Conservation (phyloP, 2,797 vertebrate species). For the Brachyalestes nurse region DNA sequence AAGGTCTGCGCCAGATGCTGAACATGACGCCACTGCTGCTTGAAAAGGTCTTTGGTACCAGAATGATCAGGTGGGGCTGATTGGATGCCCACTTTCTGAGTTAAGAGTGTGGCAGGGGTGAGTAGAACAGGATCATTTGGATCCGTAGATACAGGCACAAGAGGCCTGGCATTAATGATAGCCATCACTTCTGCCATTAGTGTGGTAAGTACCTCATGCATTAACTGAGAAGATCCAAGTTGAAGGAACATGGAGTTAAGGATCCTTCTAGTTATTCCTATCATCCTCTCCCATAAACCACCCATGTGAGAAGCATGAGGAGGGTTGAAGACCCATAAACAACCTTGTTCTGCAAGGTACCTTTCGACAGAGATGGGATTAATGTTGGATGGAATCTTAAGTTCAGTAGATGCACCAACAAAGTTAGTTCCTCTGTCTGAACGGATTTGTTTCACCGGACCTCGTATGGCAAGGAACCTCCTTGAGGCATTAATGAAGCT, state of each 20-base stretch:
- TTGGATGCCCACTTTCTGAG: too few species aligned
- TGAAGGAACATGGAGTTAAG: not conserved
- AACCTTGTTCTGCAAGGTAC: not conserved
- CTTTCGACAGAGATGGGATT: not conserved
- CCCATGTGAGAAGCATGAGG: not conserved
- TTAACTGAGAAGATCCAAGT: not conserved
- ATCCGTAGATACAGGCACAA: not conserved
- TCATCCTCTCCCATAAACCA: not conserved
- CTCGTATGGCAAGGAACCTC: not conserved
- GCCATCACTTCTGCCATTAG: not conserved
- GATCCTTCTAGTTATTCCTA: not conserved
- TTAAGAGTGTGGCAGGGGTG: not conserved
- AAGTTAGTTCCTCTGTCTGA: too few species aligned
- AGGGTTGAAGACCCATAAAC: not conserved
- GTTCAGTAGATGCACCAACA: too few species aligned
- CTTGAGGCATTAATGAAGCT: not conserved
- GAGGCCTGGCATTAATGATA: not conserved
- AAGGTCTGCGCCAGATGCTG: too few species aligned
- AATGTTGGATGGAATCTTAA: too few species aligned
- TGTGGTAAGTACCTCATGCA: not conserved
- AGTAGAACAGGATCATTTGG: not conserved
- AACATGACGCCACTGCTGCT: not conserved
- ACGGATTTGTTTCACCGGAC: too few species aligned
- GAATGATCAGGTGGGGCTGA: conserved; percentile 4
- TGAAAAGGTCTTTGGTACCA: conserved; percentile 9